Percentiles rank a stretch among this genome's conserved stretches.
Evolutionary conservation across 2,888 invertebrate species (phyloP).

Genomic region (Pinctada fucata): DNA sequence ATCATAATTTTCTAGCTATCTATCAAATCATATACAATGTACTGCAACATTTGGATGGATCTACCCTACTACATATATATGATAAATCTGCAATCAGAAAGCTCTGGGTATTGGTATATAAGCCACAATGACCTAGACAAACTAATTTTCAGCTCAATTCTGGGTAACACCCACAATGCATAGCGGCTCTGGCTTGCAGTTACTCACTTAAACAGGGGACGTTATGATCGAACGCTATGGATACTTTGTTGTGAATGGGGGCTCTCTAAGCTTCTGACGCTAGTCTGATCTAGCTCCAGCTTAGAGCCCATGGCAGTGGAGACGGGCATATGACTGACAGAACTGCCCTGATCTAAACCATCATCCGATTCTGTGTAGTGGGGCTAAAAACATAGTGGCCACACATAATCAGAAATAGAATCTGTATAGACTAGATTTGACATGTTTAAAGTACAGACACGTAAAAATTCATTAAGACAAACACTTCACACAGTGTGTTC

Average conservation of each 20-base stretch:
- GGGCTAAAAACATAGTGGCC: neutral
- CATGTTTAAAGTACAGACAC: neutral
- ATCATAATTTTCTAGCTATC: no score
- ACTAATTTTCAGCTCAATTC: no score
- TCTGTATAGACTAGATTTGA: no score
- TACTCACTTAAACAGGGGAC: conserved; percentile 8
- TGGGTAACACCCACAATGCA: no score
- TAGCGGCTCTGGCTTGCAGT: neutral
- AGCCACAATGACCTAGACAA: no score
- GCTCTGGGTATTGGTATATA: no score
- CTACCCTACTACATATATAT: no score
- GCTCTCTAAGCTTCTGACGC: conserved; percentile 8
- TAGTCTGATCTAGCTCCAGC: neutral
- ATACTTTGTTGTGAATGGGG: conserved; percentile 20
- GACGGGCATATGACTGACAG: neutral
- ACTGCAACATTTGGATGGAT: no score
- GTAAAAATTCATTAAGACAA: neutral
- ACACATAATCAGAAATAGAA: no score
- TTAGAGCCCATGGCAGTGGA: neutral
- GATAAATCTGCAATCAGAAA: no score
- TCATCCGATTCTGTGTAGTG: neutral
- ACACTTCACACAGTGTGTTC: no score
- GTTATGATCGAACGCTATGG: conserved; percentile 14
- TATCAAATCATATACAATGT: no score
- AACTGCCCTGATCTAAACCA: neutral